Evolutionary conservation across 1,140 invertebrate species (phyloP).

Genomic region (Monochamus saltuarius): DNA sequence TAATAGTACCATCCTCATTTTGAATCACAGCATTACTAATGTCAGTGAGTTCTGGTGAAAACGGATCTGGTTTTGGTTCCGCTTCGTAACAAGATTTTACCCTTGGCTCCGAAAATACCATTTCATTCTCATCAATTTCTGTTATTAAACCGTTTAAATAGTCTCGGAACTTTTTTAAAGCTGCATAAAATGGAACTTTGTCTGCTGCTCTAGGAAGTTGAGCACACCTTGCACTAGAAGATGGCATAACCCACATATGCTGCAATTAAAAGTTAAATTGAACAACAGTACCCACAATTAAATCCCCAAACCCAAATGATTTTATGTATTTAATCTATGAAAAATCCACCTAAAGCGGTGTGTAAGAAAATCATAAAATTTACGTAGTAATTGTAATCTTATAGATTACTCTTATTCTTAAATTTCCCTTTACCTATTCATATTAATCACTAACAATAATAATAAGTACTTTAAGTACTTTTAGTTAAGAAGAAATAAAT

Average conservation of each 20-base stretch:
- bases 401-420: not conserved
- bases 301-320: too few relatives aligned
- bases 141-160: constrained; percentile 89
- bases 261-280: constrained; percentile 51
- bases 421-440: too few relatives aligned
- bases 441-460: too few relatives aligned
- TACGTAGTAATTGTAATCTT: too few relatives aligned
- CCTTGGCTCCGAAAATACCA: constrained; percentile 83
- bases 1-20: constrained; percentile 61
- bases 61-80: constrained; percentile 53
- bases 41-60: constrained; percentile 50
- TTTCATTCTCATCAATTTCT: constrained; percentile 86
- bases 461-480: too few relatives aligned
- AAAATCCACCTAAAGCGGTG: not conserved
- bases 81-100: constrained; percentile 63
- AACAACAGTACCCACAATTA: not conserved
- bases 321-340: not conserved
- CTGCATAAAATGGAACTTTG: constrained; percentile 96
- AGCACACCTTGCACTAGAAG: constrained; percentile 92
- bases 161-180: constrained; percentile 92
- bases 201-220: constrained; percentile 92
- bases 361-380: too few relatives aligned
- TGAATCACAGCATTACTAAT: constrained; percentile 55
- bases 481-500: too few relatives aligned
- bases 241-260: constrained; percentile 99